Evolutionary conservation across 2,797 vertebrate species (phyloP), one percentile per base, ranked within the genome.

Genomic region (Pteropus rufus): DNA sequence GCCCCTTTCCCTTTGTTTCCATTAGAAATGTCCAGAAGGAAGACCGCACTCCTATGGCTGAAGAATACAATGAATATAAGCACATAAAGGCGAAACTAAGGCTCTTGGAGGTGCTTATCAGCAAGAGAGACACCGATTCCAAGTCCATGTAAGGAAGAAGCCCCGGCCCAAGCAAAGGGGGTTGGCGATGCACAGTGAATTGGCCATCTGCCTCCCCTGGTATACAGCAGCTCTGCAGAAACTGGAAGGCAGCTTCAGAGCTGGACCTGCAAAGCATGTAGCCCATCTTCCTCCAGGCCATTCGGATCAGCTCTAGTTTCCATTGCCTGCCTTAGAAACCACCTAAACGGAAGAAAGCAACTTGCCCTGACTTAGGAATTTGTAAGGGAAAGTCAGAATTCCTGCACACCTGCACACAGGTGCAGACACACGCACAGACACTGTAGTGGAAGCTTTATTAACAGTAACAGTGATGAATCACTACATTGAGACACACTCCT

Each of bases 91-190:
- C 99, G 72, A 99, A 99, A 95, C 98, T 99, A 92, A 98, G 99
- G 97, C 99, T 99, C 62, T 98, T 99, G 98, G 99, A 99, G 96
- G 99, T 99, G 88, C 99, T 99, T 92, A 99, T 99, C 98, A 99
- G 99, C 99, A 99, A 99, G 98, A 99, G 99, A 99, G 99, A 99
- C 98, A 97, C 95, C 36, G 98, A 99, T 1, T 98, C 98, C 96
- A 98, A 98, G 97, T 97, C 98, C 95, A 96, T 98, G 98, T 99
- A 97, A 98, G 80, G 91, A 84, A 70, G 10, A 96, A 73, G 96
- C 94, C 82, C 72, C 95, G 39, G 87, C 94, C 86, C 9, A 44
- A 94, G 54, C 79, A 49, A 6, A 73, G 92, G 80, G 76, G 96
- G 94, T 95, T 1, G 88, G 96, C 92, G 93, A 86, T 46, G 73